A percentile compares a stretch with the other conserved stretches of the same genome.
Evolutionary conservation across 2,113 vertebrate genomes (phyloP).

Genomic region (Plectropomus leopardus): DNA sequence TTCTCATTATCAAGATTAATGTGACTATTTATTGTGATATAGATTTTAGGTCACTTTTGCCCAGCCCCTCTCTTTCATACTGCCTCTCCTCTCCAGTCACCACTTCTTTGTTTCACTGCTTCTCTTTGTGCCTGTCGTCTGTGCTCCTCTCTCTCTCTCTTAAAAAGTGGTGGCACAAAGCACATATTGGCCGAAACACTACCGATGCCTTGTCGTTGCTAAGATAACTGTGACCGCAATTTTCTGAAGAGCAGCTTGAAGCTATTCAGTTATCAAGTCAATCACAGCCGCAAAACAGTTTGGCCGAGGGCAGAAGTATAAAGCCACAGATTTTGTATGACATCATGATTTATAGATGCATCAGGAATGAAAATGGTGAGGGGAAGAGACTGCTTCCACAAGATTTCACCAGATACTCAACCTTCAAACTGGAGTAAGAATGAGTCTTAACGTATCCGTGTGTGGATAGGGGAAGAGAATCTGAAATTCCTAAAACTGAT

Average conservation of each 20-base stretch:
- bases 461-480: neutral
- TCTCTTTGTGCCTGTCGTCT: neutral
- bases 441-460: neutral
- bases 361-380: neutral
- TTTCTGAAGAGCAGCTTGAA: slow-evolving; percentile 35
- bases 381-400: neutral
- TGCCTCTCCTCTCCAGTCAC: neutral
- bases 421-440: neutral
- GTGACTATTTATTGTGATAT: neutral
- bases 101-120: neutral
- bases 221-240: slow-evolving; percentile 21
- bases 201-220: neutral
- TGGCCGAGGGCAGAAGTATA: neutral
- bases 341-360: slow-evolving; percentile 20
- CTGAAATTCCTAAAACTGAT: slow-evolving; percentile 8
- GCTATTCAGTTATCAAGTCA: slow-evolving; percentile 11
- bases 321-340: slow-evolving; percentile 5
- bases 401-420: neutral
- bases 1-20: neutral
- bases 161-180: neutral
- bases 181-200: slow-evolving; percentile 21
- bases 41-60: neutral
- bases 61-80: neutral
- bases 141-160: neutral
- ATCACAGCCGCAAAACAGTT: slow-evolving; percentile 13